Base-by-base conservation (phyloP, 2,797 vertebrate species). In the Platyrinchus mystaceus region DNA sequence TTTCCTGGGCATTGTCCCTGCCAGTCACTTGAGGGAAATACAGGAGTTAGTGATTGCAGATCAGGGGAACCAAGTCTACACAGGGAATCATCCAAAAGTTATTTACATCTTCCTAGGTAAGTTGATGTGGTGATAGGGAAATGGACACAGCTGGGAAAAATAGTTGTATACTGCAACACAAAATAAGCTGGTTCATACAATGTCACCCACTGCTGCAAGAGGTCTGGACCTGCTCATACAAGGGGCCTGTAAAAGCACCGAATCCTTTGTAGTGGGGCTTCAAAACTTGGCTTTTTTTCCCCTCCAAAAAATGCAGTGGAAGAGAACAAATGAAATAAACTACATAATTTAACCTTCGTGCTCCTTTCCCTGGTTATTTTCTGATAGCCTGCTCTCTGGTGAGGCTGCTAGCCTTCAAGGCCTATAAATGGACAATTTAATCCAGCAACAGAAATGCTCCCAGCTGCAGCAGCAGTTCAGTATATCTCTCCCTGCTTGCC, bases 291-390 rank as follows among this genome's bases (percentile, higher is more conserved):
- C 27, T 67, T 14, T 73, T 46, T 30, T 4, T 21, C 2, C 3
- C 24, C 4, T 20, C 6, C 3, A 1, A 6, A n/a, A 69, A 59
- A 50, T 0, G 0, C 7, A 17, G 36, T 62, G 39, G 36, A 93
- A 81, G 24, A 43, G 36, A 62, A 30, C 5, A 73, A 46, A 77
- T 43, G 34, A 49, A 78, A 46, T 59, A 22, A 88, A 36, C 28
- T 20, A 10, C 13, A 3, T 13, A 34, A 23, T 82, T 92, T 63
- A 71, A 80, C 20, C 19, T 67, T 36, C 37, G 5, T 43, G 20
- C 19, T 77, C 19, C 27, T 71, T 92, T 55, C 6, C 39, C 10
- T 55, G 39, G 15, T 55, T 63, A 21, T 74, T 83, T 87, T 70
- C 56, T 82, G 32, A 36, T 68, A 7, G 14, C 70, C 79, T 67